A percentile compares a stretch with the other conserved stretches of the same genome.
Conservation (phyloP, 1,140 invertebrate genomes). For the Octopus sinensis region DNA sequence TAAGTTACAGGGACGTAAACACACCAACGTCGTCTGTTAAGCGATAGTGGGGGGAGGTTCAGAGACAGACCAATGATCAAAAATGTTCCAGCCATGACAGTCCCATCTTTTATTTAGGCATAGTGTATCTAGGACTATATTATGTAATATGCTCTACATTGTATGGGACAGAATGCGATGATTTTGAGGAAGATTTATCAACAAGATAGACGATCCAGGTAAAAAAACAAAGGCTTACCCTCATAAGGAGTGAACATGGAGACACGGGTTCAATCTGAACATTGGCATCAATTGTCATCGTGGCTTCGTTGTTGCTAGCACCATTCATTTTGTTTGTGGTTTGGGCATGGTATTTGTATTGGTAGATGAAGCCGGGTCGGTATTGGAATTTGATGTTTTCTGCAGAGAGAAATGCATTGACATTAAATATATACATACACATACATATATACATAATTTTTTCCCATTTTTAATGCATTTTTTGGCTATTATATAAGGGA, state of each 20-base stretch:
- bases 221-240: constrained; percentile 37
- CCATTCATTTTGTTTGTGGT: constrained; percentile 64
- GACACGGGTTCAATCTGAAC: constrained; percentile 64
- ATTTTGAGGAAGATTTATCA: constrained; percentile 7
- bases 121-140: too few species aligned
- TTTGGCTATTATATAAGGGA: too few species aligned
- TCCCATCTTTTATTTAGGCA: too few species aligned
- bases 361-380: constrained; percentile 64
- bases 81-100: too few species aligned
- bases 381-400: constrained; percentile 60
- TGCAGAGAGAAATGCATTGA: constrained; percentile 18
- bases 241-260: constrained; percentile 65
- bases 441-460: not conserved
- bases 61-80: too few species aligned
- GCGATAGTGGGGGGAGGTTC: too few species aligned
- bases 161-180: not conserved
- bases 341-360: constrained; percentile 65
- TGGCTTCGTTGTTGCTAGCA: constrained; percentile 61
- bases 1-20: too few species aligned
- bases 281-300: constrained; percentile 60
- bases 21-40: too few species aligned
- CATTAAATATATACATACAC: not conserved
- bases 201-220: not conserved
- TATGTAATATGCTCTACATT: not conserved
- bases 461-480: too few species aligned